phyloP scores from a whole-genome alignment of 1,140 invertebrate species.

The Pentalonia nigronervosa region DNA sequence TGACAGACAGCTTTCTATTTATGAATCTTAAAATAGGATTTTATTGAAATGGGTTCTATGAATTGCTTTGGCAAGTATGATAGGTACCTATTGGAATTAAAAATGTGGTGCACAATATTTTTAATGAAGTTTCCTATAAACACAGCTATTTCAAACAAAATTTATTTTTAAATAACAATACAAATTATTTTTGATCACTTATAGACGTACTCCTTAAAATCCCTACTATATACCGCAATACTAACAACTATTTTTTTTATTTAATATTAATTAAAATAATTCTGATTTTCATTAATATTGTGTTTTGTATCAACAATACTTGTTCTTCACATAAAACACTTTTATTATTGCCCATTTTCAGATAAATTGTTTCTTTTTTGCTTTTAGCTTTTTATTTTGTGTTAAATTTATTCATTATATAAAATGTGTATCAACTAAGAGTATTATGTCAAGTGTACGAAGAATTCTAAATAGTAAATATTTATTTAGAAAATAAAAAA shows the following conservation, averaged over 20 bases:
- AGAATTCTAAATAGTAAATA: no score
- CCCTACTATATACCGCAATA: not conserved
- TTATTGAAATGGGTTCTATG: not conserved
- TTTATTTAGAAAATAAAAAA: not conserved
- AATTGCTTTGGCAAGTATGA: not conserved
- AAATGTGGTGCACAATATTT: not conserved
- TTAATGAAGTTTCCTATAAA: not conserved
- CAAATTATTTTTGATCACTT: not conserved
- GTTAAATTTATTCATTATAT: not conserved
- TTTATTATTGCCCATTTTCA: not conserved
- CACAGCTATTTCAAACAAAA: not conserved
- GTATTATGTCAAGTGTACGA: no score
- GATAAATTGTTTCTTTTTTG: not conserved
- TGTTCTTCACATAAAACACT: not conserved
- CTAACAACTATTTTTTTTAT: not conserved
- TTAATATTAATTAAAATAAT: not conserved
- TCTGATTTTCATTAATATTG: not conserved
- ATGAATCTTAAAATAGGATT: not conserved
- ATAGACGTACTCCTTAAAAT: not conserved
- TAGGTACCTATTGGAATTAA: not conserved
- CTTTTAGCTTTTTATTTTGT: not conserved
- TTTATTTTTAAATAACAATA: not conserved
- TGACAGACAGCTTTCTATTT: not conserved
- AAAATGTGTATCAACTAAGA: no score
- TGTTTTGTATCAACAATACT: not conserved